These are phyloP conservation scores for Gymnocephalus cernua DNA, from an alignment of 2,113 vertebrate genomes.

Conservation along the genomic window DNA sequence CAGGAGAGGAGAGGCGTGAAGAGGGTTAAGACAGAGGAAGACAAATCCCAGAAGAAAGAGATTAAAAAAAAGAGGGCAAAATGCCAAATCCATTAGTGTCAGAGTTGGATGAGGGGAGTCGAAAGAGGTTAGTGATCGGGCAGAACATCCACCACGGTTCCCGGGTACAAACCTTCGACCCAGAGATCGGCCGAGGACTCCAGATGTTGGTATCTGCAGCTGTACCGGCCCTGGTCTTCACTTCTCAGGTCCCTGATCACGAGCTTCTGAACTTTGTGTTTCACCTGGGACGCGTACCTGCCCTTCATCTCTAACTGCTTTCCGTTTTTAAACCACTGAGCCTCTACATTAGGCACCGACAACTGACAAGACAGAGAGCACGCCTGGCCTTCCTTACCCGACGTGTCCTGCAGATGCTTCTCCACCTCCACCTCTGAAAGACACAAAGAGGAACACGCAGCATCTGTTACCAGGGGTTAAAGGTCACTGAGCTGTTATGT, in stretches of 20 bases:
- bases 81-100: conserved; percentile 57
- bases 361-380: conserved; percentile 93
- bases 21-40: conserved; percentile 54
- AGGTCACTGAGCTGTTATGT: too few species aligned
- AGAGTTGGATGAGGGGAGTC: conserved; percentile 37
- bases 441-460: conserved; percentile 14
- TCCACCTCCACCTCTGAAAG: conserved; percentile 91
- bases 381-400: conserved; percentile 93
- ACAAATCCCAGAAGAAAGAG: conserved; percentile 49
- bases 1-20: conserved; percentile 37
- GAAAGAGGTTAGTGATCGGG: conserved; percentile 83
- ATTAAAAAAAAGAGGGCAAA: conserved; percentile 52
- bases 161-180: conserved; percentile 89
- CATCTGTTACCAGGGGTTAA: not conserved
- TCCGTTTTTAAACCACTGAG: conserved; percentile 94
- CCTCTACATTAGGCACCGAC: conserved; percentile 93
- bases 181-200: conserved; percentile 92
- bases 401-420: conserved; percentile 90
- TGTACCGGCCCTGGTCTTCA: conserved; percentile 93
- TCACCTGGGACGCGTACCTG: conserved; percentile 90
- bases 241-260: conserved; percentile 91
- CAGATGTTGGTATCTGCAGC: conserved; percentile 90
- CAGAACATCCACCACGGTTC: conserved; percentile 49
- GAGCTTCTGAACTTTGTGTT: conserved; percentile 94
- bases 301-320: conserved; percentile 90